Percentiles rank a stretch among this genome's conserved stretches.
phyloP scores from a whole-genome alignment of 2,797 vertebrate species.

The Percopsis omiscomaycus region DNA sequence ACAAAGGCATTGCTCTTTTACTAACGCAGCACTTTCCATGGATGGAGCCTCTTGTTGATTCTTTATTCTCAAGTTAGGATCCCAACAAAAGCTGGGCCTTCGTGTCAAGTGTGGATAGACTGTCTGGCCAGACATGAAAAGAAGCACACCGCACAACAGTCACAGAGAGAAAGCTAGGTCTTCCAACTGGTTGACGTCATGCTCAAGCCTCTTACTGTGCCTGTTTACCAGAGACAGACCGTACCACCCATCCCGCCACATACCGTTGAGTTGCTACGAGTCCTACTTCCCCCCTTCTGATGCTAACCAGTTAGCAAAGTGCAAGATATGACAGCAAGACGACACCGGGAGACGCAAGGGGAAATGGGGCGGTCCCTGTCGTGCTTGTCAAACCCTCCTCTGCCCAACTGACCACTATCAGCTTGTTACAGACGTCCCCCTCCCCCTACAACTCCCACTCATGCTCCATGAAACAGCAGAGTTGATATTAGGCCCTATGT shows the following conservation, averaged over 20 bases:
- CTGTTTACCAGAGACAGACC: slow-evolving; percentile 24
- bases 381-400: slow-evolving; percentile 15
- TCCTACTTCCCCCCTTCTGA: slow-evolving; percentile 29
- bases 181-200: slow-evolving; percentile 19
- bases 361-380: slow-evolving; percentile 5
- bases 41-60: slow-evolving; percentile 16
- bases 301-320: slow-evolving; percentile 44
- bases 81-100: too few species aligned
- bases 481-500: slow-evolving; percentile 18
- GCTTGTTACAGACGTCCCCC: slow-evolving; percentile 29
- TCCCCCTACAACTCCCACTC: slow-evolving; percentile 41
- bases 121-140: not conserved
- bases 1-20: slow-evolving; percentile 35
- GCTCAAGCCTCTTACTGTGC: slow-evolving; percentile 6
- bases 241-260: slow-evolving; percentile 54
- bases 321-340: slow-evolving; percentile 64
- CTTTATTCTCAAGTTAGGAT: not conserved
- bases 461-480: not conserved
- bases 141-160: slow-evolving; percentile 2
- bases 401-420: slow-evolving; percentile 25
- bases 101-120: not conserved
- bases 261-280: slow-evolving; percentile 53
- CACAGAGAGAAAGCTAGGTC: slow-evolving; percentile 4
- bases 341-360: slow-evolving; percentile 44
- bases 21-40: slow-evolving; percentile 35